Conservation (phyloP, 2,113 vertebrate species). For the Noturus placidus region DNA sequence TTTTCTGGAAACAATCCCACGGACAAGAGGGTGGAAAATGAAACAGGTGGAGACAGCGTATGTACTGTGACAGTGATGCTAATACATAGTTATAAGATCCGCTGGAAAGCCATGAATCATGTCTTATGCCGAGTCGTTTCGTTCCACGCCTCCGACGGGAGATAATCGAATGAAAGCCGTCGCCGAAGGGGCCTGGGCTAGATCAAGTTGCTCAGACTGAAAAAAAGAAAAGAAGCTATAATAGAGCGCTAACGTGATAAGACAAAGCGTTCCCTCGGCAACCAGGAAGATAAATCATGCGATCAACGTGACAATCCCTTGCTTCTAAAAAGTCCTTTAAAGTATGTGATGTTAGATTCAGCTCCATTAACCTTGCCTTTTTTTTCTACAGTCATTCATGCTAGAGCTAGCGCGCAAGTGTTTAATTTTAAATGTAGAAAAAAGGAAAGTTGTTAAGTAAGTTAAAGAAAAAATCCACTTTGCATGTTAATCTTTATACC, state of each 20-base stretch:
- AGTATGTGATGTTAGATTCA: background rate
- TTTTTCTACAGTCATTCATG: constrained; percentile 34
- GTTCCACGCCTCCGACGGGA: constrained; percentile 10
- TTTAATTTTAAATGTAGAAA: background rate
- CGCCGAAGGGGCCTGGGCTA: constrained; percentile 1
- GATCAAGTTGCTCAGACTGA: constrained; percentile 35
- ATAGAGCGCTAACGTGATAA: constrained; percentile 44
- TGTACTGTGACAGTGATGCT: constrained; percentile 30
- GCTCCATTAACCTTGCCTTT: constrained; percentile 48
- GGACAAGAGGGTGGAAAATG: constrained; percentile 18
- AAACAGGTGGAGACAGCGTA: constrained; percentile 5
- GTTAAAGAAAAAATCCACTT: background rate
- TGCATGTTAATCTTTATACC: background rate
- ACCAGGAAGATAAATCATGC: constrained; percentile 52
- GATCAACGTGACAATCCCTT: constrained; percentile 6
- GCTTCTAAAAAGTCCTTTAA: background rate
- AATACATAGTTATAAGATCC: constrained; percentile 37
- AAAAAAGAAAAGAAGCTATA: constrained; percentile 6
- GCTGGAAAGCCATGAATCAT: constrained; percentile 33
- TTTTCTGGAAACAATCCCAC: background rate
- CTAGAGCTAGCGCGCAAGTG: background rate
- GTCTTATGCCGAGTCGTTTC: background rate
- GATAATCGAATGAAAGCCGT: constrained; percentile 36
- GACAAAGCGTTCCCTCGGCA: constrained; percentile 42
- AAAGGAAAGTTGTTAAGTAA: background rate